A percentile compares a stretch with the other conserved stretches of the same genome.
Conservation (phyloP, 23 tunicate species). For the Clavelina lepadiformis region DNA sequence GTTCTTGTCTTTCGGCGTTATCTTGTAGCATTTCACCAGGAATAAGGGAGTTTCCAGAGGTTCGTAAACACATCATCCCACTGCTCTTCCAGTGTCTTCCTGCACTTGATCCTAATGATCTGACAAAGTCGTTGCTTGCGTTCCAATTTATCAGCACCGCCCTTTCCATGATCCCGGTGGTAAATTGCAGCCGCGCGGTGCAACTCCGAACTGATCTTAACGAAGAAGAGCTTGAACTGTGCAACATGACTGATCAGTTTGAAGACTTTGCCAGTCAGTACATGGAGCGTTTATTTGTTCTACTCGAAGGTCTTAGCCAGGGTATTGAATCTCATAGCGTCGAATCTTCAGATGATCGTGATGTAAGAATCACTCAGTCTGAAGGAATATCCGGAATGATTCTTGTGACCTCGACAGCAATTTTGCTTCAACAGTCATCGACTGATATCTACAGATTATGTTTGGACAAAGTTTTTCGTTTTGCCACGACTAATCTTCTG, state of each 20-base stretch:
- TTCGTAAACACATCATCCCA: conserved; percentile 58
- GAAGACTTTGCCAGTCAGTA: conserved; percentile 74
- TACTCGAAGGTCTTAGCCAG: conserved; percentile 60
- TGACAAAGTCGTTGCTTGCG: conserved; percentile 71
- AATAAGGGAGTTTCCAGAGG: conserved; percentile 52
- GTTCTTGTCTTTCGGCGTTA: conserved; percentile 69
- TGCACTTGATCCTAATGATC: conserved; percentile 84
- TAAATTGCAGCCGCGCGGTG: conserved; percentile 64
- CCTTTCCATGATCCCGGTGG: conserved; percentile 56
- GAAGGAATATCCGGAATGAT: conserved; percentile 42
- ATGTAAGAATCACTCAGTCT: conserved; percentile 10
- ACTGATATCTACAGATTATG: conserved; percentile 26
- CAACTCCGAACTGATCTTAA: conserved; percentile 20
- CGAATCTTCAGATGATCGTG: conserved; percentile 21
- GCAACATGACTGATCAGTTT: conserved; percentile 57
- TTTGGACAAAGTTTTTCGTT: conserved; percentile 54
- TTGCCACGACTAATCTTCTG: conserved; percentile 50
- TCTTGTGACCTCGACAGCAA: conserved; percentile 30
- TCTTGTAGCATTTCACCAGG: conserved; percentile 32
- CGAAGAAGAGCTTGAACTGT: conserved; percentile 50
- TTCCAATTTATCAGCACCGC: conserved; percentile 80
- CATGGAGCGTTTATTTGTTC: conserved; percentile 64
- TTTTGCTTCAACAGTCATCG: conserved; percentile 53
- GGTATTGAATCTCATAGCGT: conserved; percentile 39
- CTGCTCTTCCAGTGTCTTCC: conserved; percentile 80